A percentile compares a stretch with the other conserved stretches of the same genome.
phyloP scores from a whole-genome alignment of 2,797 vertebrate genomes.

The Gambusia yucatana region DNA sequence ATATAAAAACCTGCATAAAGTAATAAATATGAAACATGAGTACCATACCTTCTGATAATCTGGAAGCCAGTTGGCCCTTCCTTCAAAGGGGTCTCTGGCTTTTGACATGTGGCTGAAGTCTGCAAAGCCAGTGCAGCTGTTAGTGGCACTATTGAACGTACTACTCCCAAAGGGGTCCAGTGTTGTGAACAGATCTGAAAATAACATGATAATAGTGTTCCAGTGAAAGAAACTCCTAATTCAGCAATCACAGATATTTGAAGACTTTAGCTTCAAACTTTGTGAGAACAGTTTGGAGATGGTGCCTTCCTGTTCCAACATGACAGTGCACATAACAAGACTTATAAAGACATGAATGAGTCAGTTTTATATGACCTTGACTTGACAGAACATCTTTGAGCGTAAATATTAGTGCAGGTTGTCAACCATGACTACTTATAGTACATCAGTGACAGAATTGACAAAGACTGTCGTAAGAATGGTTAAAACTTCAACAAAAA shows the following conservation, averaged over 20 bases:
- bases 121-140: constrained; percentile 90
- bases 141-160: constrained; percentile 86
- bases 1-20: background rate
- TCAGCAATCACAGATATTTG: background rate
- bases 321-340: background rate
- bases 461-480: background rate
- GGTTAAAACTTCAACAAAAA: background rate
- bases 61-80: constrained; percentile 72
- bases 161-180: constrained; percentile 93
- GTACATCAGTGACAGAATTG: background rate
- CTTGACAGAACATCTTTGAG: background rate
- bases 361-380: background rate
- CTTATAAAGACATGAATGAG: background rate
- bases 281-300: background rate
- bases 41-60: constrained; percentile 77
- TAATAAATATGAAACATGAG: background rate
- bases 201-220: background rate
- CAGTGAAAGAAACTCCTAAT: background rate
- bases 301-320: background rate
- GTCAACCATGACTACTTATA: background rate
- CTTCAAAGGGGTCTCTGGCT: constrained; percentile 80
- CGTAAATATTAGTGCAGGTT: background rate
- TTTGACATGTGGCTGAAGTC: constrained; percentile 99
- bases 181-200: constrained; percentile 90
- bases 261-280: background rate